Conservation (phyloP, 2,888 invertebrate species). For the Xanthorhoe designata region DNA sequence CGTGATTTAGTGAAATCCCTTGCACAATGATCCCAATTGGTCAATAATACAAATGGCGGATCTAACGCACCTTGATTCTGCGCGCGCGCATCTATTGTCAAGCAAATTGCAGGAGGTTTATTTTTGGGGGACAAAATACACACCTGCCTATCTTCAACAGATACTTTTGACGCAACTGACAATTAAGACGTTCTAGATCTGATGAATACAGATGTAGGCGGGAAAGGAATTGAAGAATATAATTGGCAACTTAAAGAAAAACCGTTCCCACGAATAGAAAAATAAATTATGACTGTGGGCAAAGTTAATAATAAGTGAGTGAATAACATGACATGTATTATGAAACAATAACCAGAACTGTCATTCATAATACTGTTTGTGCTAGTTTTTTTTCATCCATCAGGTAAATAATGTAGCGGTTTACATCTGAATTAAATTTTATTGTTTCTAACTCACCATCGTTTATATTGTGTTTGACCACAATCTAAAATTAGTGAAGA, state of each 20-base stretch:
- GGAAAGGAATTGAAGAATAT: slow-evolving; percentile 9
- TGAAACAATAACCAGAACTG: background rate
- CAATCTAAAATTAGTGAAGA: slow-evolving; percentile 23
- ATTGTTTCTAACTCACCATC: background rate
- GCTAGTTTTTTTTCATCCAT: background rate
- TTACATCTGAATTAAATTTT: background rate
- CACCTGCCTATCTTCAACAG: slow-evolving; percentile 53
- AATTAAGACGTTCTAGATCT: slow-evolving; percentile 28
- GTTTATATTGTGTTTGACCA: slow-evolving; percentile 12
- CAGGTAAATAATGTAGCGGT: background rate
- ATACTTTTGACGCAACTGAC: slow-evolving; percentile 12
- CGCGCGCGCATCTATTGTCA: slow-evolving; percentile 58
- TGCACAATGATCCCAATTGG: slow-evolving; percentile 53
- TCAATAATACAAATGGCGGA: slow-evolving; percentile 43
- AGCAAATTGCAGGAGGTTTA: slow-evolving; percentile 59
- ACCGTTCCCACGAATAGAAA: slow-evolving; percentile 1
- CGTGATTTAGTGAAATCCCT: slow-evolving; percentile 46
- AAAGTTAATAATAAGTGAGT: background rate
- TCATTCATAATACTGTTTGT: background rate
- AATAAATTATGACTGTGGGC: background rate
- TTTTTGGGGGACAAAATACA: slow-evolving; percentile 49
- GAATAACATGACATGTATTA: background rate
- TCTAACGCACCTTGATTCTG: slow-evolving; percentile 53
- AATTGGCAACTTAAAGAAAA: slow-evolving; percentile 2
- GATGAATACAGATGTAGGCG: slow-evolving; percentile 28